These are phyloP conservation scores for Lethrus apterus DNA, from an alignment of 1,140 invertebrate species.

Conservation along the genomic window DNA sequence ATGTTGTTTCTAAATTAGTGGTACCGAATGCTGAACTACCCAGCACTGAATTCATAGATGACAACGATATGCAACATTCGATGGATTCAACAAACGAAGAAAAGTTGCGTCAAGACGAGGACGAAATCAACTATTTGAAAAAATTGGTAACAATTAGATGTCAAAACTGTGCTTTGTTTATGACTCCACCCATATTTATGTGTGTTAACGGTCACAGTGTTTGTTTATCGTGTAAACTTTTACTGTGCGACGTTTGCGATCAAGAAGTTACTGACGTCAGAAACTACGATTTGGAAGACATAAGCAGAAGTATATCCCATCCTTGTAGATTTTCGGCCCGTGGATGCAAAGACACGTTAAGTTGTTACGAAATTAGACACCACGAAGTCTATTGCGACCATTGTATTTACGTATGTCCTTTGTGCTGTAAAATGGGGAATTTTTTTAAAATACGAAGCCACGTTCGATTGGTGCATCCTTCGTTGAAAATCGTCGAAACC, in stretches of 20 bases:
- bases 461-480: conserved; percentile 30
- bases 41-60: conserved; percentile 19
- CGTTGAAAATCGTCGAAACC: conserved; percentile 26
- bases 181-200: conserved; percentile 30
- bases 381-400: conserved; percentile 32
- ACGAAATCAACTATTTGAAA: conserved; percentile 7
- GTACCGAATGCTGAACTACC: conserved; percentile 10
- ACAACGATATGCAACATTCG: conserved; percentile 9
- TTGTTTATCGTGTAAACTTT: conserved; percentile 22
- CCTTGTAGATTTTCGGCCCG: conserved; percentile 25
- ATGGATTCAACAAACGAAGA: conserved; percentile 1
- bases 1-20: neutral
- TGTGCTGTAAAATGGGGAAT: conserved; percentile 23
- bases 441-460: conserved; percentile 25
- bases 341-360: conserved; percentile 26
- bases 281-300: conserved; percentile 29
- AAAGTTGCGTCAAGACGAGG: neutral
- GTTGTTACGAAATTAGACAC: conserved; percentile 24
- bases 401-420: conserved; percentile 28
- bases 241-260: conserved; percentile 24
- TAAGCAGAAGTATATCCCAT: conserved; percentile 21
- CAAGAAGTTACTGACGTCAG: conserved; percentile 23
- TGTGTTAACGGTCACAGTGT: conserved; percentile 28
- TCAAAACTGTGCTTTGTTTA: conserved; percentile 22
- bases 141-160: conserved; percentile 21